Evolutionary conservation across 2,113 vertebrate genomes (phyloP), one percentile per base, ranked within the genome.

Genomic region (Odobenus rosmarus): DNA sequence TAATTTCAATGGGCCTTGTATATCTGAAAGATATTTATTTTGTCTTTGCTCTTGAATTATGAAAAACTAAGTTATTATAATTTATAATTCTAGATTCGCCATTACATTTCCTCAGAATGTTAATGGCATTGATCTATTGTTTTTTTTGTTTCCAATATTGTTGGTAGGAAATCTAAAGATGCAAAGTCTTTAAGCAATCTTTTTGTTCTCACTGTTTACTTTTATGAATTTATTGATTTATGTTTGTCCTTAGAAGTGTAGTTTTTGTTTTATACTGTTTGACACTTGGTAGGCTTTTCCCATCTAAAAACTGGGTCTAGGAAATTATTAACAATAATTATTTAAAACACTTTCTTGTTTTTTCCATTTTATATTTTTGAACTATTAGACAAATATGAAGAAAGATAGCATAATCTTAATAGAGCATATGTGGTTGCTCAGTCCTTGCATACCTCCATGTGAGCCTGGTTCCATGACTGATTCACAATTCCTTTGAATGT

Each of bases 191-290:
- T 90, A 90, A 69, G 36, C 18, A 72, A 13, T 14, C n/a, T 62
- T 11, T 90, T 62, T 80, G 93, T 90, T 71, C 53, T 82, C 28
- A 7, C 33, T 93, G 64, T 82, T 71, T 21, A n/a, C 15, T 57
- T 84, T 61, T 71, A 61, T 2, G 28, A 51, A 62, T 96, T 59
- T 36, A 53, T 51, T 81, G 46, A 46, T 62, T 67, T 79, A n/a
- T 62, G 8, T 72, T 81, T 81, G 49, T 61, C 46, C 28, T 86
- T 16, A 80, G 53, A 80, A 71, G 3, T 62, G 4, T 90, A 42
- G 62, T 18, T 57, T 74, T 9, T 83, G 26, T 96, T 93, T 95
- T 93, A 69, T 67, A 77, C 39, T 84, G 7, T 77, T 89, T 96
- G 57, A 51, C 4, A 83, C 21, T 77, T 89, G 10, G 16, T 39